Conservation (phyloP, 2,113 vertebrate genomes). For the Pelusios castaneus region DNA sequence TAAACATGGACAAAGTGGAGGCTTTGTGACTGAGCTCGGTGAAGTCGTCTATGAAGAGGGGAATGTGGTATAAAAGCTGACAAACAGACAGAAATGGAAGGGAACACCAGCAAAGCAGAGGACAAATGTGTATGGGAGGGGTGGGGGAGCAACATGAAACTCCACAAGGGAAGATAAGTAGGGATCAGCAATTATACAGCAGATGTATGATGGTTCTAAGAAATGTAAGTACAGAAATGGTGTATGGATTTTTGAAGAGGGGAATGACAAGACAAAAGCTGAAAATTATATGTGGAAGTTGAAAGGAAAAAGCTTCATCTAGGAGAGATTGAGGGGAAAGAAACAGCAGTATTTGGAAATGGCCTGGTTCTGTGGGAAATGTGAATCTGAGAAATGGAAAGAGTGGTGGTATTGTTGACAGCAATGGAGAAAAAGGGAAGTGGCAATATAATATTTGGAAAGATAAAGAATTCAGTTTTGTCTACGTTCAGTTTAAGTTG, state of each 20-base stretch:
- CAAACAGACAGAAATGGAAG: rapidly evolving
- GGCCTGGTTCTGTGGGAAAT: background rate
- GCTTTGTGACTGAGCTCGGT: background rate
- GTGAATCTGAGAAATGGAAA: background rate
- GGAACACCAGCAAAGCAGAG: background rate
- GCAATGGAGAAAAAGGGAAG: background rate
- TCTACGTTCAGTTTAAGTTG: background rate
- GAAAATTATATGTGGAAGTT: background rate
- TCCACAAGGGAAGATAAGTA: background rate
- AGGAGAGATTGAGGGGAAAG: background rate
- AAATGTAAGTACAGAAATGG: background rate
- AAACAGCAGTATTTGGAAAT: background rate
- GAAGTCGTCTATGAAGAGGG: background rate
- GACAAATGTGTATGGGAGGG: background rate
- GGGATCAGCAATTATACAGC: background rate
- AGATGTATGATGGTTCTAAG: background rate
- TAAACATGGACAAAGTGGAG: background rate
- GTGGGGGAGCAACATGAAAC: background rate
- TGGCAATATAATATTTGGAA: background rate
- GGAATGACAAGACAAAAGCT: background rate
- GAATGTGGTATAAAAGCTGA: background rate
- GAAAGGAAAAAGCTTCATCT: background rate
- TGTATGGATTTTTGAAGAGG: background rate
- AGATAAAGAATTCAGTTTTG: background rate
- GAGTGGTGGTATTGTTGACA: background rate